Percentiles rank a stretch among this genome's conserved stretches.
These are phyloP conservation scores for Entomobrya multifasciata DNA, from an alignment of 2,888 invertebrate genomes.

Conservation along the genomic window DNA sequence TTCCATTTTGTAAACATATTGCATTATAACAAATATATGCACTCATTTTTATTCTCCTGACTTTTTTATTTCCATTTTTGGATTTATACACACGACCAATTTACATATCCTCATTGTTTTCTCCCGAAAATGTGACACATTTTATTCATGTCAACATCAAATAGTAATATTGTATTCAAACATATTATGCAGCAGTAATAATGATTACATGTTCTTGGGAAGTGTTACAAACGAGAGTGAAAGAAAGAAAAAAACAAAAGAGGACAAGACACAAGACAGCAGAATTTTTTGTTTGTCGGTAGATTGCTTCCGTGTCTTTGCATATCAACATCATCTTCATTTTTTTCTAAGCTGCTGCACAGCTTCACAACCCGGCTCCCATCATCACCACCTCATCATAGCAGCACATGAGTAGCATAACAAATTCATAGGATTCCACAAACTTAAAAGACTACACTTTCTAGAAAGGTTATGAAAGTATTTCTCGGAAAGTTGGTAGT, in stretches of 20 bases:
- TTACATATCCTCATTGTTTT: too few species aligned
- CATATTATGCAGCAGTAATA: too few species aligned
- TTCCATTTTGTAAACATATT: background rate
- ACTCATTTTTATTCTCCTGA: background rate
- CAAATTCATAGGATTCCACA: background rate
- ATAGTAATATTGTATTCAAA: too few species aligned
- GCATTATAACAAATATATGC: background rate
- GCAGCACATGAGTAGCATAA: background rate
- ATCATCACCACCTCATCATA: background rate
- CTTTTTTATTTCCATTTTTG: background rate
- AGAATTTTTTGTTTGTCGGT: too few species aligned
- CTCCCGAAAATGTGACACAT: too few species aligned
- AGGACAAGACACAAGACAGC: too few species aligned
- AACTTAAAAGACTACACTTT: background rate
- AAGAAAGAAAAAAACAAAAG: too few species aligned
- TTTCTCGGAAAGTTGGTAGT: background rate
- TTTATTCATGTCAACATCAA: too few species aligned
- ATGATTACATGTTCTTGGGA: too few species aligned
- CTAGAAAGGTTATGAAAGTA: background rate
- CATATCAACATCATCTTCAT: background rate
- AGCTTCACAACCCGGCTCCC: background rate
- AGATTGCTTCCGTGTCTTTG: too few species aligned
- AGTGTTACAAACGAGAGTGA: too few species aligned
- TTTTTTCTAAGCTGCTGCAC: background rate
- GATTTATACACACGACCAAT: too few species aligned